Conservation (phyloP, 2,797 vertebrate genomes). For the Podargus strigoides region DNA sequence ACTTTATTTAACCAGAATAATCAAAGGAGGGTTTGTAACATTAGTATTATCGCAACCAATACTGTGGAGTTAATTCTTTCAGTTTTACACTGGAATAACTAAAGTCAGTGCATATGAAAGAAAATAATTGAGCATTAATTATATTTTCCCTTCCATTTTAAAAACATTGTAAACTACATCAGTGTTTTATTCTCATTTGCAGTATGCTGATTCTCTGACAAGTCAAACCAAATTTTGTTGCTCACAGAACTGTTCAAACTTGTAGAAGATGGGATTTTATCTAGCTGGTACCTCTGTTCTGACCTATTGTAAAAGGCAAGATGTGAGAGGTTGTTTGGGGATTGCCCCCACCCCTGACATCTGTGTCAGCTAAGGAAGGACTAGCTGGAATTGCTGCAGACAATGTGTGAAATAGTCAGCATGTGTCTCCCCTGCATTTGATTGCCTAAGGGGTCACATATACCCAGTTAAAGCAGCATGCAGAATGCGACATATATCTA, state of each 20-base stretch:
- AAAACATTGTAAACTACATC: not conserved
- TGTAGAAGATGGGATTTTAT: not conserved
- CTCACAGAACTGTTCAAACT: not conserved
- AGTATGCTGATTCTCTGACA: not conserved
- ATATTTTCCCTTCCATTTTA: not conserved
- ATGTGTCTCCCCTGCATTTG: slow-evolving; percentile 7
- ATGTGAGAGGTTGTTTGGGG: not conserved
- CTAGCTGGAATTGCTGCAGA: slow-evolving; percentile 47
- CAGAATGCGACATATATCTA: slow-evolving; percentile 32
- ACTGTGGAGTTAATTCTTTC: not conserved
- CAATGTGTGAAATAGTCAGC: slow-evolving; percentile 34
- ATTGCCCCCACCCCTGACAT: not conserved
- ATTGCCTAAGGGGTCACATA: not conserved
- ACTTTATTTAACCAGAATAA: slow-evolving; percentile 28
- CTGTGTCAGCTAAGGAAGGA: not conserved
- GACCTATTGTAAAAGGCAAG: not conserved
- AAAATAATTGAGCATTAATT: not conserved
- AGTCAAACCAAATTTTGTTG: not conserved
- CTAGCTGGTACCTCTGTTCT: not conserved
- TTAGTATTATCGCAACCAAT: not conserved
- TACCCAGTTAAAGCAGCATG: slow-evolving; percentile 14
- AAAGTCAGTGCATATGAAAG: not conserved
- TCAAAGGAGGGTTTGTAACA: not conserved
- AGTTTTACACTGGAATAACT: not conserved
- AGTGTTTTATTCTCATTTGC: not conserved